A percentile compares a stretch with the other conserved stretches of the same genome.
Evolutionary conservation across 2,113 vertebrate species (phyloP).

Genomic region (Xerus inauris): DNA sequence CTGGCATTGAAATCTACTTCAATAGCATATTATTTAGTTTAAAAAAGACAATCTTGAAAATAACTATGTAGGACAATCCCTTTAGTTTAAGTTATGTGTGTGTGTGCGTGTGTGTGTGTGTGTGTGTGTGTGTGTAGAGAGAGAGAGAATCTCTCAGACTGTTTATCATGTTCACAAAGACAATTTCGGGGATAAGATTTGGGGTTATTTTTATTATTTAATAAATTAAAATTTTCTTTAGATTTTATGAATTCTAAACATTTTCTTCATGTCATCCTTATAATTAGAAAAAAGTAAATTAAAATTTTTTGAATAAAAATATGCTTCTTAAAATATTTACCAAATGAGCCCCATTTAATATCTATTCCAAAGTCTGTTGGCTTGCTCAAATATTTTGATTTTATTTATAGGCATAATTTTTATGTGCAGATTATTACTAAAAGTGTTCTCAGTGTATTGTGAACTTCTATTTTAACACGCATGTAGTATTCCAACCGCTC

Average conservation of each 20-base stretch:
- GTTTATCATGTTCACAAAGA: not conserved
- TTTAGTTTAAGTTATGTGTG: constrained; percentile 22
- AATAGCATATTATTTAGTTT: not conserved
- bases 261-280: not conserved
- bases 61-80: not conserved
- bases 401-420: not conserved
- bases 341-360: not conserved
- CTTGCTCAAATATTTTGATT: not conserved
- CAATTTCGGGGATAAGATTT: not conserved
- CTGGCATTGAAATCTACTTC: not conserved
- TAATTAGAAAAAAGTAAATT: not conserved
- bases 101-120: not conserved
- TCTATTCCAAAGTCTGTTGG: not conserved
- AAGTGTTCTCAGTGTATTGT: not conserved
- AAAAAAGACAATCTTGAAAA: constrained; percentile 12
- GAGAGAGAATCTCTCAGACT: not conserved
- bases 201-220: not conserved
- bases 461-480: not conserved
- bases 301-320: constrained; percentile 30
- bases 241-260: not conserved
- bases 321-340: constrained; percentile 16
- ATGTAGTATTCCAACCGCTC: not conserved
- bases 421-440: not conserved
- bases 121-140: not conserved
- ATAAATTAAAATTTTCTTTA: not conserved